Evolutionary conservation across 2,113 vertebrate species (phyloP).

Genomic region (Redunca redunca): DNA sequence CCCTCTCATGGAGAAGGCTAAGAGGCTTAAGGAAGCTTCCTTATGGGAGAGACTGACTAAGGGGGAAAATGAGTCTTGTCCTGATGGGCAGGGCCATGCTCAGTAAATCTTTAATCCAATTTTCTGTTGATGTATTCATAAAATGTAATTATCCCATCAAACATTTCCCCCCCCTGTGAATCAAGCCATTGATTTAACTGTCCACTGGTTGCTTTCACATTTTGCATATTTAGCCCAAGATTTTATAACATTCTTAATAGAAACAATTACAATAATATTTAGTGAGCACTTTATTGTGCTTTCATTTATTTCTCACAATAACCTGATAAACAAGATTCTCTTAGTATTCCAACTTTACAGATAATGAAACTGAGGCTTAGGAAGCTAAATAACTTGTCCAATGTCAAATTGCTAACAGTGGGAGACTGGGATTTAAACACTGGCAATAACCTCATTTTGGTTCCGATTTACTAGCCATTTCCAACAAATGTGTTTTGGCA

Average conservation of each 20-base stretch:
- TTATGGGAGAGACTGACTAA: not conserved
- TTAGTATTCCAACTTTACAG: not conserved
- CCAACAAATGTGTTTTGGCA: constrained; percentile 6
- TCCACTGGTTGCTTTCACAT: not conserved
- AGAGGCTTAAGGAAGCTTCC: not conserved
- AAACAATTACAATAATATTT: not conserved
- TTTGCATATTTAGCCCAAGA: not conserved
- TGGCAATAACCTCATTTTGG: not conserved
- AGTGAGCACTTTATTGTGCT: not conserved
- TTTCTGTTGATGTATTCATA: not conserved
- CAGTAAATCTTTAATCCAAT: not conserved
- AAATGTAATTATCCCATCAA: not conserved
- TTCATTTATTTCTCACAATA: not conserved
- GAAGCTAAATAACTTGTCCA: not conserved
- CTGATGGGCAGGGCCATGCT: not conserved
- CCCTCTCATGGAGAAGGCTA: not conserved
- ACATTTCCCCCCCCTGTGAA: not conserved
- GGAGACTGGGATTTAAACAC: not conserved
- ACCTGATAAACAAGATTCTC: not conserved
- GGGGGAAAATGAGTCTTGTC: not conserved
- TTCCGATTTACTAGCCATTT: constrained; percentile 32
- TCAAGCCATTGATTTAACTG: not conserved
- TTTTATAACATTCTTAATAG: not conserved
- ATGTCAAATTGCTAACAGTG: not conserved
- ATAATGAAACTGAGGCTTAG: not conserved